Conservation (phyloP, 2,888 invertebrate species). For the Drosophila kuntzei region DNA sequence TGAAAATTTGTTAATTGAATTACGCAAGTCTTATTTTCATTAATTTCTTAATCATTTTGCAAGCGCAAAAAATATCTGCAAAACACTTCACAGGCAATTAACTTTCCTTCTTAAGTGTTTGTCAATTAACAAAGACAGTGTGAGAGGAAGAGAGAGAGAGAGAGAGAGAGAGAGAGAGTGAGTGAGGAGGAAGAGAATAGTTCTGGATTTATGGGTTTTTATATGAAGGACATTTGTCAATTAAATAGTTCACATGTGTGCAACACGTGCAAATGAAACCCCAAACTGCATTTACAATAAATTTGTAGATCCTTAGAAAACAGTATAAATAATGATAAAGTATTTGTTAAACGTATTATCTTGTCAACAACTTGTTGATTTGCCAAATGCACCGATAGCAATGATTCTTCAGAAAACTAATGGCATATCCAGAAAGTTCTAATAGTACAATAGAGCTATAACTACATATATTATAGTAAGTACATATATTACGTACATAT, state of each 20-base stretch:
- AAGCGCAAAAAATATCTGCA: conserved; percentile 20
- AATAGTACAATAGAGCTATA: background rate
- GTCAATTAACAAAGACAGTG: background rate
- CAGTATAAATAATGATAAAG: background rate
- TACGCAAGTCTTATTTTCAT: conserved; percentile 41
- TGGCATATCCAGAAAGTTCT: conserved; percentile 6
- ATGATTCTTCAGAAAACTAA: background rate
- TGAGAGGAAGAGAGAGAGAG: background rate
- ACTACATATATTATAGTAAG: no score
- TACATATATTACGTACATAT: no score
- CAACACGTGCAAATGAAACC: conserved; percentile 12
- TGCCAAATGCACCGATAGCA: background rate
- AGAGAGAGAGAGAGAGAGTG: background rate
- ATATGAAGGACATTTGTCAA: conserved; percentile 15
- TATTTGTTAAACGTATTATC: background rate
- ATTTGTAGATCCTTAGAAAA: conserved; percentile 7
- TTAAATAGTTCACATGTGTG: conserved; percentile 29
- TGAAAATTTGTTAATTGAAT: conserved; percentile 37
- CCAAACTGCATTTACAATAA: conserved; percentile 8
- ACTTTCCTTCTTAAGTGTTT: conserved; percentile 53
- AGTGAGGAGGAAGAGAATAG: background rate
- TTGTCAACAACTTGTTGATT: background rate
- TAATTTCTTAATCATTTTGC: conserved; percentile 46
- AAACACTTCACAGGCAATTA: conserved; percentile 42
- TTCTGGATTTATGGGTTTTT: conserved; percentile 3